phyloP scores from a whole-genome alignment of 2,113 vertebrate genomes.

The Dunckerocampus dactyliophorus region DNA sequence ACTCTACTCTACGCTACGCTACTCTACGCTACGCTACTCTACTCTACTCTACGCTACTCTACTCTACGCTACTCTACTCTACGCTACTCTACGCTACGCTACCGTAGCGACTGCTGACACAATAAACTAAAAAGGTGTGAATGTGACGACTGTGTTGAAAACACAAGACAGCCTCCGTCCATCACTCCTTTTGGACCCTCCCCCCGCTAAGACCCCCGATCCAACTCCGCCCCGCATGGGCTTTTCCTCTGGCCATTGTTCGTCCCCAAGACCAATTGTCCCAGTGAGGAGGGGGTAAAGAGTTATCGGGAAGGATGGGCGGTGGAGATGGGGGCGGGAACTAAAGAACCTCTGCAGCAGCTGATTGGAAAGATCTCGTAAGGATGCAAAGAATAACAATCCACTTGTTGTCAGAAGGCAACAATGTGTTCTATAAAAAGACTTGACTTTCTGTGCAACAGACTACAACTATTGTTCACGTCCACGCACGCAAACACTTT shows the following conservation, averaged over 20 bases:
- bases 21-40: too few species aligned
- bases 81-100: too few species aligned
- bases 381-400: background rate
- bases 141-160: too few species aligned
- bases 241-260: constrained; percentile 55
- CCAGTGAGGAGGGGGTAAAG: constrained; percentile 28
- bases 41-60: too few species aligned
- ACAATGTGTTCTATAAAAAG: constrained; percentile 19
- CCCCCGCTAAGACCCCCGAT: constrained; percentile 28
- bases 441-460: background rate
- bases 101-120: too few species aligned
- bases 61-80: too few species aligned
- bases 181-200: constrained; percentile 13
- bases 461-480: constrained; percentile 12
- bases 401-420: background rate
- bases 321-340: constrained; percentile 5
- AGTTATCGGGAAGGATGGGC: constrained; percentile 21
- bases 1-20: too few species aligned
- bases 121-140: too few species aligned
- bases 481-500: constrained; percentile 16
- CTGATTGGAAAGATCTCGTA: too few species aligned
- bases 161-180: constrained; percentile 14
- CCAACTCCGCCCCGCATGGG: constrained; percentile 25
- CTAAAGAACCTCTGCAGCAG: background rate
- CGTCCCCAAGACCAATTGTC: constrained; percentile 50